These are phyloP conservation scores for Rhinolophus sinicus DNA, from an alignment of 2,113 vertebrate species.

Conservation along the genomic window DNA sequence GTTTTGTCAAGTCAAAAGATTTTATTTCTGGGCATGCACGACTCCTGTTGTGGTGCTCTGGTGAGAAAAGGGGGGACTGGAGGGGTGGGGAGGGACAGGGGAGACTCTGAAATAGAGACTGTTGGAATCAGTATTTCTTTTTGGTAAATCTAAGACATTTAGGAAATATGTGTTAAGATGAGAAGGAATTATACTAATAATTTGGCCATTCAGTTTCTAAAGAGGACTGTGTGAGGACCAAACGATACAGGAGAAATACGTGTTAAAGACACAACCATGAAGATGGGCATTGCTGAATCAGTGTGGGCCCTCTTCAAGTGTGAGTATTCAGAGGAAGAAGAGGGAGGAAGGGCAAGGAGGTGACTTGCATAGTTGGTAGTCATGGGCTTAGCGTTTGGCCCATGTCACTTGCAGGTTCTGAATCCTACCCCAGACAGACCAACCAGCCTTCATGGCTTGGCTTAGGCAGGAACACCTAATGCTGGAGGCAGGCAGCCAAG, in stretches of 20 bases:
- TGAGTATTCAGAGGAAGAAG: neutral
- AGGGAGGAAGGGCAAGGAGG: neutral
- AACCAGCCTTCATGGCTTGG: neutral
- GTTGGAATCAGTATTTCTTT: neutral
- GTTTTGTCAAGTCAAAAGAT: neutral
- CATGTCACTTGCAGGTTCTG: neutral
- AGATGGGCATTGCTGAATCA: neutral
- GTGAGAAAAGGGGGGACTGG: neutral
- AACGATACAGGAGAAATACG: neutral
- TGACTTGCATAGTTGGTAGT: neutral
- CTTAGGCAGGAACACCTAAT: neutral
- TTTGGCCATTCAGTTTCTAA: neutral
- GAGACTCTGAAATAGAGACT: neutral
- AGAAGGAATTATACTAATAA: neutral
- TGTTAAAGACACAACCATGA: neutral
- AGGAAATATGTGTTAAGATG: neutral
- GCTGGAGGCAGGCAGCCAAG: neutral
- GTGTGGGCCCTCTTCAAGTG: neutral
- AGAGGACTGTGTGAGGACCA: neutral
- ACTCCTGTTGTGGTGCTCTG: neutral
- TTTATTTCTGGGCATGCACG: neutral
- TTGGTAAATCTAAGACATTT: neutral
- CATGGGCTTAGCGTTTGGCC: neutral
- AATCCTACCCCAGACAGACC: neutral
- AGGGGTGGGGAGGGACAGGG: neutral